A percentile compares a stretch with the other conserved stretches of the same genome.
These are phyloP conservation scores for Sebastes kiyomatsui DNA, from an alignment of 2,797 vertebrate genomes.

Conservation along the genomic window DNA sequence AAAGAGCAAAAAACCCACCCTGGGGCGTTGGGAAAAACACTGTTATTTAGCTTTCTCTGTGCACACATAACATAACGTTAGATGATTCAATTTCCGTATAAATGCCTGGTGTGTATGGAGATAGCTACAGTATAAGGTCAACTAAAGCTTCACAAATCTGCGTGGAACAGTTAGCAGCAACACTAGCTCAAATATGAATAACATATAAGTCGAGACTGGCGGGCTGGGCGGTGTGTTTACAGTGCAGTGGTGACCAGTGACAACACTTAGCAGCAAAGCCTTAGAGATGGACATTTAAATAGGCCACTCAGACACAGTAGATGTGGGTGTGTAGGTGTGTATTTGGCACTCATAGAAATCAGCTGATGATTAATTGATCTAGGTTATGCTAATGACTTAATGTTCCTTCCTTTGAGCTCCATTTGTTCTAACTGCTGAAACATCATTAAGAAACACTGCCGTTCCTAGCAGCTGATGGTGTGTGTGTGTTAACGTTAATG, in stretches of 20 bases:
- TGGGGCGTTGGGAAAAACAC: background rate
- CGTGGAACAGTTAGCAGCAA: background rate
- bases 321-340: background rate
- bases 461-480: background rate
- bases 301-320: background rate
- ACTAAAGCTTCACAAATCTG: background rate
- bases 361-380: constrained; percentile 15
- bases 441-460: background rate
- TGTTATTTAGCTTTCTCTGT: constrained; percentile 5
- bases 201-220: background rate
- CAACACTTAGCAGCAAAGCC: background rate
- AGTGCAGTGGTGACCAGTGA: background rate
- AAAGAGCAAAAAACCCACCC: constrained; percentile 5
- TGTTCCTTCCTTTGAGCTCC: background rate
- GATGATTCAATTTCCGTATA: background rate
- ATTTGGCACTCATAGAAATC: background rate
- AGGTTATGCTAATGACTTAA: background rate
- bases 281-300: background rate
- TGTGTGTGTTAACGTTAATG: background rate
- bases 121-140: background rate
- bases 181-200: background rate
- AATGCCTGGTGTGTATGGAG: background rate
- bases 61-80: background rate
- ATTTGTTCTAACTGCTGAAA: constrained; percentile 5
- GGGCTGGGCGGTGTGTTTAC: constrained; percentile 1